A percentile compares a stretch with the other conserved stretches of the same genome.
Conservation (phyloP, 2,113 vertebrate species). For the Suncus etruscus region DNA sequence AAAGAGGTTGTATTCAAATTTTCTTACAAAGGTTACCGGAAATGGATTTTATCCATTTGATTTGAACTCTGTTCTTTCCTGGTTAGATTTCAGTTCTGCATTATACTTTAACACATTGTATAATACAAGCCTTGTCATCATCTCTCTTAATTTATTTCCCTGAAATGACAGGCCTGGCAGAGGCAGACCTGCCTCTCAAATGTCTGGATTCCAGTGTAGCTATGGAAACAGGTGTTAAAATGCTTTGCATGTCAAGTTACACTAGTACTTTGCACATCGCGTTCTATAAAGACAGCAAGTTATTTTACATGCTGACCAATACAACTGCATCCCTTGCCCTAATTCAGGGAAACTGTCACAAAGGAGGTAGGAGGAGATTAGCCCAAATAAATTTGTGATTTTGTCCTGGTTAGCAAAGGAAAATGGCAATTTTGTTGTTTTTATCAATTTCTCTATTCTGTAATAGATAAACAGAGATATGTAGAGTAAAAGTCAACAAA, state of each 20-base stretch:
- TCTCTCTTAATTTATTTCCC: slow-evolving; percentile 91
- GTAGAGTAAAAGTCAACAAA: not conserved
- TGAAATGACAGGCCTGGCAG: slow-evolving; percentile 89
- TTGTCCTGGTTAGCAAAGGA: not conserved
- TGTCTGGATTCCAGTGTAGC: slow-evolving; percentile 91
- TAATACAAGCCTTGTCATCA: slow-evolving; percentile 88
- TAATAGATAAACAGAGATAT: not conserved
- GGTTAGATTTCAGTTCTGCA: slow-evolving; percentile 84
- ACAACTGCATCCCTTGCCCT: slow-evolving; percentile 76
- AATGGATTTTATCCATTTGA: slow-evolving; percentile 81
- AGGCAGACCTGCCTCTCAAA: slow-evolving; percentile 88
- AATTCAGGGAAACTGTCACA: slow-evolving; percentile 76
- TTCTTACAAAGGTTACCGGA: slow-evolving; percentile 85
- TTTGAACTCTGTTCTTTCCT: slow-evolving; percentile 75
- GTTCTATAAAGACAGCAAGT: slow-evolving; percentile 83
- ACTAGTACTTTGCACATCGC: slow-evolving; percentile 86
- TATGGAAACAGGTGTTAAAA: slow-evolving; percentile 93
- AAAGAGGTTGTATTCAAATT: slow-evolving; percentile 77
- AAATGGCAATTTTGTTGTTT: not conserved
- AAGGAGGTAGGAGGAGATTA: slow-evolving; percentile 42
- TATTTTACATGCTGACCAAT: slow-evolving; percentile 87
- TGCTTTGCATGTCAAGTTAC: slow-evolving; percentile 90
- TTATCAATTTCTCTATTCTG: not conserved
- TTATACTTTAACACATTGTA: slow-evolving; percentile 88
- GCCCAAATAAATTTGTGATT: not conserved